Percentiles rank a stretch among this genome's conserved stretches.
These are phyloP conservation scores for Anastrepha ludens DNA, from an alignment of 1,140 invertebrate genomes.

Conservation along the genomic window DNA sequence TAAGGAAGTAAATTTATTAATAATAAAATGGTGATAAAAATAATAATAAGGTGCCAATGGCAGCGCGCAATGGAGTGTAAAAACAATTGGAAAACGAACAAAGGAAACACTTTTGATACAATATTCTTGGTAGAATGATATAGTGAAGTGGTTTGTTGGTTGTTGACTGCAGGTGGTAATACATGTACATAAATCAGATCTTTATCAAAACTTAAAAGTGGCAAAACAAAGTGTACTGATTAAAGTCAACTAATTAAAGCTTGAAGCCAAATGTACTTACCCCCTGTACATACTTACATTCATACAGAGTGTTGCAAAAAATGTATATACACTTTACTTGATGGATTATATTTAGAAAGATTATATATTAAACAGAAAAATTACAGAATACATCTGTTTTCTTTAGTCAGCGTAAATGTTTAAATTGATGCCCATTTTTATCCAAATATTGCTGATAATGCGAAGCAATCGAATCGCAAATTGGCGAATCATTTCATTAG, in stretches of 20 bases:
- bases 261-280: neutral
- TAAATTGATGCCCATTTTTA: too few species aligned
- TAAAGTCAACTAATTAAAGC: neutral
- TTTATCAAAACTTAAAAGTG: neutral
- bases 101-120: neutral
- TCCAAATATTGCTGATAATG: too few species aligned
- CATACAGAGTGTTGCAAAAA: neutral
- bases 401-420: too few species aligned
- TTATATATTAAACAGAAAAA: too few species aligned
- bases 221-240: slow-evolving; percentile 13
- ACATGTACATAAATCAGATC: neutral
- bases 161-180: slow-evolving; percentile 25
- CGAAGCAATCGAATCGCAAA: too few species aligned
- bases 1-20: slow-evolving; percentile 24
- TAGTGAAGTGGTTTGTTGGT: neutral
- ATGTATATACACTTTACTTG: neutral
- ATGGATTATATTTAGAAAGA: too few species aligned
- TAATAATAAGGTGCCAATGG: neutral
- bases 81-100: neutral
- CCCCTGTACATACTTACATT: neutral
- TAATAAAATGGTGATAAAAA: neutral
- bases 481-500: too few species aligned
- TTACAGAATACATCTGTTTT: too few species aligned
- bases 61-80: neutral
- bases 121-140: neutral